phyloP scores from a whole-genome alignment of 1,140 invertebrate genomes.

The Polyergus mexicanus region DNA sequence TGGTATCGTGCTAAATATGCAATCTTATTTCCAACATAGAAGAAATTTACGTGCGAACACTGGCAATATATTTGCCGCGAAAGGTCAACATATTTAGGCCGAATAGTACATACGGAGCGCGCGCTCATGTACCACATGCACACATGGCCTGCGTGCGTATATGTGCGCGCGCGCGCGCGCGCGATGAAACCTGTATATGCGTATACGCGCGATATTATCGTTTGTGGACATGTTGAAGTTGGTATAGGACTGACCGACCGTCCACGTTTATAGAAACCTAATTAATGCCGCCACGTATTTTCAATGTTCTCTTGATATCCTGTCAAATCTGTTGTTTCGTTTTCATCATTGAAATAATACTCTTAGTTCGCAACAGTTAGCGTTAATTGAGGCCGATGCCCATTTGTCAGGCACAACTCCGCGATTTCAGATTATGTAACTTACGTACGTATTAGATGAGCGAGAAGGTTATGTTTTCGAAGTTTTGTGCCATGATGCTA shows the following conservation, averaged over 20 bases:
- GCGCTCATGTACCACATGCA: conserved; percentile 41
- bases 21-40: conserved; percentile 5
- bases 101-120: conserved; percentile 66
- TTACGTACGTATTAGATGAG: conserved; percentile 70
- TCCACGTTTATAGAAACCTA: conserved; percentile 72
- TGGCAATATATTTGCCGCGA: conserved; percentile 36
- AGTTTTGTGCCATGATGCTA: conserved; percentile 72
- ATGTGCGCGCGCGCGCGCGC: neutral
- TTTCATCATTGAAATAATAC: neutral
- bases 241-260: conserved; percentile 5
- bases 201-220: conserved; percentile 59
- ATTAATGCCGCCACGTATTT: conserved; percentile 71
- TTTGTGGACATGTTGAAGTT: conserved; percentile 63
- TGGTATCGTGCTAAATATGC: neutral
- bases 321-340: conserved; percentile 29
- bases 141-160: neutral
- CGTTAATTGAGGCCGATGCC: conserved; percentile 57
- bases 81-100: conserved; percentile 68
- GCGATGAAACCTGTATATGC: conserved; percentile 37
- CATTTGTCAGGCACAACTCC: conserved; percentile 68
- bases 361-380: conserved; percentile 28
- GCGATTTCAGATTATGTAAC: conserved; percentile 81
- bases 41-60: neutral
- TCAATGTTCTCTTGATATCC: conserved; percentile 36
- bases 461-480: conserved; percentile 83